phyloP scores from a whole-genome alignment of 2,113 vertebrate species.

The Protobothrops mucrosquamatus region DNA sequence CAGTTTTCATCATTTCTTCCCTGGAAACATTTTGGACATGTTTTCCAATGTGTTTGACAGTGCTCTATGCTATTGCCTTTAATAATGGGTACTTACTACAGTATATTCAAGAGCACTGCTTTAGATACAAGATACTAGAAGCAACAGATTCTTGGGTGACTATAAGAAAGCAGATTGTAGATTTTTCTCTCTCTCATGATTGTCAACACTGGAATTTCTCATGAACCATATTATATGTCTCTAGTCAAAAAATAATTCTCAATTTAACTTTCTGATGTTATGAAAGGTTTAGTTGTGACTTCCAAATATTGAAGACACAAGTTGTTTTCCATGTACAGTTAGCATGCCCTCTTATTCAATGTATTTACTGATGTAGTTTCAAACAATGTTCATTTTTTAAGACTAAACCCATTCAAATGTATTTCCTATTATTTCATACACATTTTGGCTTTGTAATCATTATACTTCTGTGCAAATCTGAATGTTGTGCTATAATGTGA shows the following conservation, averaged over 20 bases:
- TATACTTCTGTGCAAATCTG: slow-evolving; percentile 34
- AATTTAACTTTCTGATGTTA: not conserved
- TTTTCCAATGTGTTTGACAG: not conserved
- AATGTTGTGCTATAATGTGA: slow-evolving; percentile 52
- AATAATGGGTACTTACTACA: not conserved
- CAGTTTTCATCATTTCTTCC: not conserved
- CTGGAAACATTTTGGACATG: not conserved
- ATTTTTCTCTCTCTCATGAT: not conserved
- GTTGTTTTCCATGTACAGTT: slow-evolving; percentile 27
- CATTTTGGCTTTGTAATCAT: slow-evolving; percentile 46
- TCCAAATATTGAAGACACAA: slow-evolving; percentile 17
- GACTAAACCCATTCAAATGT: slow-evolving; percentile 33
- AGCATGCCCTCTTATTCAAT: not conserved
- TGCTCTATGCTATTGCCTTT: not conserved
- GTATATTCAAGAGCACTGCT: not conserved
- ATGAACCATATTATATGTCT: not conserved
- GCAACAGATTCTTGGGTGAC: too few species aligned
- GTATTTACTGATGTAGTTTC: not conserved
- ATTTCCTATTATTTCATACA: slow-evolving; percentile 32
- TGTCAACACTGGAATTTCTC: not conserved
- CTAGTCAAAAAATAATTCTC: slow-evolving; percentile 13
- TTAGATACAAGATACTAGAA: not conserved
- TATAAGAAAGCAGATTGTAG: slow-evolving; percentile 43
- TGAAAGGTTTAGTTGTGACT: slow-evolving; percentile 15
- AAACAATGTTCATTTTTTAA: slow-evolving; percentile 12